Evolutionary conservation across 2,888 invertebrate genomes (phyloP).

Genomic region (Nomada hirtipes): DNA sequence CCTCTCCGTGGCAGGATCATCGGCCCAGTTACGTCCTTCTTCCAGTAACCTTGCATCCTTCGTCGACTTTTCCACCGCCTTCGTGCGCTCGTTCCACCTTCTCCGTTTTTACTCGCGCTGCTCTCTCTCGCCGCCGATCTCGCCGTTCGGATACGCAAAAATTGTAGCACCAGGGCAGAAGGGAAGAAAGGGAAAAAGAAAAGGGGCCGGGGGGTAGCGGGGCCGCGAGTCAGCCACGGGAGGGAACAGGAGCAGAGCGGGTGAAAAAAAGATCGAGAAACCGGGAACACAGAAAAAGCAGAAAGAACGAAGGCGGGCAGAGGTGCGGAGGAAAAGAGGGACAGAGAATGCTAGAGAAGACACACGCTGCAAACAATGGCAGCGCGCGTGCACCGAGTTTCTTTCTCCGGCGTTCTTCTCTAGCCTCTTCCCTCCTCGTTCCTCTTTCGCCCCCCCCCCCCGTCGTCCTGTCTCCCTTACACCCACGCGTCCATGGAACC

Average conservation of each 20-base stretch:
- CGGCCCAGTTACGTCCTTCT: constrained; percentile 80
- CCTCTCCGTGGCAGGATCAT: constrained; percentile 74
- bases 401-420: constrained; percentile 55
- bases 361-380: constrained; percentile 83
- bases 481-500: constrained; percentile 28
- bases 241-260: constrained; percentile 50
- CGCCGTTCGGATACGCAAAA: constrained; percentile 70
- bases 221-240: constrained; percentile 43
- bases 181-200: constrained; percentile 41
- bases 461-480: constrained; percentile 37
- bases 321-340: constrained; percentile 22
- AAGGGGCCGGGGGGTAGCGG: constrained; percentile 42
- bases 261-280: constrained; percentile 33
- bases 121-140: not conserved
- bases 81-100: not conserved
- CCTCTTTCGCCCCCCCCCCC: constrained; percentile 18
- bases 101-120: not conserved
- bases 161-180: constrained; percentile 57
- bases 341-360: constrained; percentile 62
- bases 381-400: constrained; percentile 82
- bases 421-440: constrained; percentile 53
- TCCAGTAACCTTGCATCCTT: constrained; percentile 74
- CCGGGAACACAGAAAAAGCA: constrained; percentile 34
- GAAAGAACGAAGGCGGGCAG: constrained; percentile 27
- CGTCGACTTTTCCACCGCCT: constrained; percentile 59